Evolutionary conservation across 2,113 vertebrate species (phyloP).

Genomic region (Brachionichthys hirsutus): DNA sequence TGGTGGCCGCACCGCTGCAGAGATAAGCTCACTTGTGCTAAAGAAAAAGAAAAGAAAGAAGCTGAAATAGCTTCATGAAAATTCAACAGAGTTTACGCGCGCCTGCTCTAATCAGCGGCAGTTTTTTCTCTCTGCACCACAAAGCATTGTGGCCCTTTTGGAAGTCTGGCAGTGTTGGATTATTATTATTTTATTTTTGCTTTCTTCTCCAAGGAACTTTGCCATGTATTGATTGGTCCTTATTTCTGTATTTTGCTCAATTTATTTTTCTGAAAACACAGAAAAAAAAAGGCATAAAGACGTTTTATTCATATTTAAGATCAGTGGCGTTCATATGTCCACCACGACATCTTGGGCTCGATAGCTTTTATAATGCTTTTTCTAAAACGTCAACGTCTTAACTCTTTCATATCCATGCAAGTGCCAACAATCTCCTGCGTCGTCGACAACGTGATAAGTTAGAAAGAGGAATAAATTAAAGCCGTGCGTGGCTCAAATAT

Average conservation of each 20-base stretch:
- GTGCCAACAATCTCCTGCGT: conserved; percentile 2
- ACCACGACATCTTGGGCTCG: background rate
- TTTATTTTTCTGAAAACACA: background rate
- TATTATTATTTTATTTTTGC: background rate
- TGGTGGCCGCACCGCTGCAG: conserved; percentile 15
- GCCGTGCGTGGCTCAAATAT: conserved; percentile 3
- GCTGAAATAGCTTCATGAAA: conserved; percentile 32
- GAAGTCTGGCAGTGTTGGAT: conserved; percentile 73
- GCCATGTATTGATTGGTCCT: conserved; percentile 77
- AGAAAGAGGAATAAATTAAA: background rate
- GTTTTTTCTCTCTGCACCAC: conserved; percentile 79
- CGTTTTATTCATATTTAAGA: background rate
- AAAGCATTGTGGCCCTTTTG: conserved; percentile 77
- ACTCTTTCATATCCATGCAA: conserved; percentile 1
- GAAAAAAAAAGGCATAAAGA: conserved; percentile 14
- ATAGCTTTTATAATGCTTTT: background rate
- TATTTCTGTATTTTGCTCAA: conserved; percentile 52
- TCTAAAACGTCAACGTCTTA: no score
- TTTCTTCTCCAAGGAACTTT: conserved; percentile 70
- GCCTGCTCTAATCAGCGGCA: conserved; percentile 68
- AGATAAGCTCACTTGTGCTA: conserved; percentile 22
- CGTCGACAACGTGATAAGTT: conserved; percentile 2
- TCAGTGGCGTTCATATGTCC: conserved; percentile 1
- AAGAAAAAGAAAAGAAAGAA: no score
- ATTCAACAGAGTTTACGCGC: conserved; percentile 65